phyloP scores from a whole-genome alignment of 2,888 invertebrate genomes.

The Drosophila crucigera region DNA sequence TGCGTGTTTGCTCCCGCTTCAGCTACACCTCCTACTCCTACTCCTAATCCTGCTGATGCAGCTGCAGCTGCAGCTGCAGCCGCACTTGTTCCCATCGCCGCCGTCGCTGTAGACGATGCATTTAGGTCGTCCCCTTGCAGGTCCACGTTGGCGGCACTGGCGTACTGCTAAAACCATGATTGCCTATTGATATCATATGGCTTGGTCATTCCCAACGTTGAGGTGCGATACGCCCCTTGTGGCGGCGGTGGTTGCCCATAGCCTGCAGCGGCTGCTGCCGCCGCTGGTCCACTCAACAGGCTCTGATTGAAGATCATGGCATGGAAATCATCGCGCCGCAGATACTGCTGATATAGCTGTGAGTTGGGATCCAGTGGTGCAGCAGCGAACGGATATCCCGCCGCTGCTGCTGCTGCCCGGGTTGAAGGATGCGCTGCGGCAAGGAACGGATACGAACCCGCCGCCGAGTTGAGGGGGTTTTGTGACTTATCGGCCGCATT shows the following conservation, averaged over 20 bases:
- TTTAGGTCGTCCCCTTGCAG: slow-evolving; percentile 77
- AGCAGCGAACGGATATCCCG: slow-evolving; percentile 86
- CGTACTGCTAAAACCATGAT: slow-evolving; percentile 88
- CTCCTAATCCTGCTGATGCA: slow-evolving; percentile 12
- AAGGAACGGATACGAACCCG: slow-evolving; percentile 87
- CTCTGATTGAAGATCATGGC: slow-evolving; percentile 87
- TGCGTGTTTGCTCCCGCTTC: slow-evolving; percentile 29
- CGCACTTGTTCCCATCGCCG: slow-evolving; percentile 25
- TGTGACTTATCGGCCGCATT: slow-evolving; percentile 85
- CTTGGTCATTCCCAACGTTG: slow-evolving; percentile 89
- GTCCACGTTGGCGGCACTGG: slow-evolving; percentile 78
- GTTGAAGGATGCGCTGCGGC: slow-evolving; percentile 86
- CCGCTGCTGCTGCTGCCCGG: slow-evolving; percentile 87
- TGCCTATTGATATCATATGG: slow-evolving; percentile 90
- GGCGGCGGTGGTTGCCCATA: slow-evolving; percentile 88
- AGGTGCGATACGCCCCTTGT: slow-evolving; percentile 87
- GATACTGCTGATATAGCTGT: slow-evolving; percentile 90
- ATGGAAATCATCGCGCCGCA: slow-evolving; percentile 89
- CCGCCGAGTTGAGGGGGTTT: slow-evolving; percentile 84
- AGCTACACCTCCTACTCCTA: slow-evolving; percentile 23
- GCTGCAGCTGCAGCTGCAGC: slow-evolving; percentile 16
- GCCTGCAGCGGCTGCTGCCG: slow-evolving; percentile 89
- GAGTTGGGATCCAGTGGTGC: slow-evolving; percentile 88
- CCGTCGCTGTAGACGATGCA: slow-evolving; percentile 50
- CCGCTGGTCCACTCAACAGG: slow-evolving; percentile 84